phyloP scores from a whole-genome alignment of 2,888 invertebrate species.

The Arge pagana region DNA sequence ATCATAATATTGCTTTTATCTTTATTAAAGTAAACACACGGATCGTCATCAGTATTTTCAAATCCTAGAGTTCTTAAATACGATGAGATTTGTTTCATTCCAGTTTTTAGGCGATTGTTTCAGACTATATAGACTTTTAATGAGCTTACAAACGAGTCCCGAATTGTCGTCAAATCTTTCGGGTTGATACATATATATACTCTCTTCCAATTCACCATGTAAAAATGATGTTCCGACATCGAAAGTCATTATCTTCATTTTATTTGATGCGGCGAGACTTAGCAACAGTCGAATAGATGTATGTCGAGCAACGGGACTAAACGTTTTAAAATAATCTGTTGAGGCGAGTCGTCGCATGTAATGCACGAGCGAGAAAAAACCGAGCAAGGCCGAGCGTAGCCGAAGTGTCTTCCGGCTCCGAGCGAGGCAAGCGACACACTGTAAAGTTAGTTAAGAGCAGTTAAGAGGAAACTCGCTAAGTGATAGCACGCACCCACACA shows the following conservation, averaged over 20 bases:
- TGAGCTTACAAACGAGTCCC: conserved; percentile 32
- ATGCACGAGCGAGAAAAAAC: too few relatives aligned
- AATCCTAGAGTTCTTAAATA: conserved; percentile 33
- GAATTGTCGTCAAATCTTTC: conserved; percentile 34
- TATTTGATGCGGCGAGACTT: conserved; percentile 33
- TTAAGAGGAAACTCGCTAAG: too few relatives aligned
- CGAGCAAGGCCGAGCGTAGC: too few relatives aligned
- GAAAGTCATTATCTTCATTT: conserved; percentile 32
- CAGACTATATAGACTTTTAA: conserved; percentile 41
- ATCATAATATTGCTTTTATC: conserved; percentile 30
- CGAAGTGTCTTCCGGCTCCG: too few relatives aligned
- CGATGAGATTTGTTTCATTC: conserved; percentile 36
- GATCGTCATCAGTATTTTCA: conserved; percentile 38
- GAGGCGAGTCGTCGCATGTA: too few relatives aligned
- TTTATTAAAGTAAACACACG: conserved; percentile 38
- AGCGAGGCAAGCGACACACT: too few relatives aligned
- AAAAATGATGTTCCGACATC: conserved; percentile 37
- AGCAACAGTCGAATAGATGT: conserved; percentile 35
- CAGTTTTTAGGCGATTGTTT: conserved; percentile 42
- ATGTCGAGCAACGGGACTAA: conserved; percentile 40
- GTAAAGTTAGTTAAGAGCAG: too few relatives aligned
- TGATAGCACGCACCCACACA: too few relatives aligned
- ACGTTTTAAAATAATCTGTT: conserved; percentile 41
- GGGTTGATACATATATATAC: conserved; percentile 38
- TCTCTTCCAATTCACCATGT: conserved; percentile 32